A percentile compares a stretch with the other conserved stretches of the same genome.
These are phyloP conservation scores for Phymorhynchus buccinoides DNA, from an alignment of 1,140 invertebrate genomes.

Conservation along the genomic window DNA sequence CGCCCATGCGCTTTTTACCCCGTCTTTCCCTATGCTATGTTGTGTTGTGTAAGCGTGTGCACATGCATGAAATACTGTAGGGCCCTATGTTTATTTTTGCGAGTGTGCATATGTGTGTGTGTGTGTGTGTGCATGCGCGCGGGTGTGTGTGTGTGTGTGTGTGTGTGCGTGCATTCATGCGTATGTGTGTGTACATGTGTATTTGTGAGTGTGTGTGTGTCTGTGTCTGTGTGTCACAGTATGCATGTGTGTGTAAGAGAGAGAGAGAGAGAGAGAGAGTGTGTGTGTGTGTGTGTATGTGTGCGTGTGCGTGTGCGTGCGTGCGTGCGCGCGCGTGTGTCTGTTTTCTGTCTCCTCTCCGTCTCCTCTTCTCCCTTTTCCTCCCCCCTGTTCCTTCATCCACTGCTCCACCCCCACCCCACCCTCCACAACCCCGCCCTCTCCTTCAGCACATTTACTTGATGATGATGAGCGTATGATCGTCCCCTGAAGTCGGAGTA, in stretches of 20 bases:
- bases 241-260: not conserved
- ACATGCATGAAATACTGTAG: not conserved
- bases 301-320: conserved; percentile 16
- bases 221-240: not conserved
- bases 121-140: not conserved
- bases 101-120: not conserved
- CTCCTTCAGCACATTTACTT: too few relatives aligned
- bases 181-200: not conserved
- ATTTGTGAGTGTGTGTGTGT: too few relatives aligned
- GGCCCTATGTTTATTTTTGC: not conserved
- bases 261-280: not conserved
- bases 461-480: too few relatives aligned
- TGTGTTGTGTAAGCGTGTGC: conserved; percentile 1
- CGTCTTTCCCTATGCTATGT: not conserved
- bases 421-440: too few relatives aligned
- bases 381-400: too few relatives aligned
- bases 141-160: not conserved
- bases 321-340: not conserved
- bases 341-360: not conserved
- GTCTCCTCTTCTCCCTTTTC: too few relatives aligned
- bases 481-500: too few relatives aligned
- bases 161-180: not conserved
- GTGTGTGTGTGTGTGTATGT: conserved; percentile 12
- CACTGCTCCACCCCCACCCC: too few relatives aligned
- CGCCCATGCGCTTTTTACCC: too few relatives aligned